Evolutionary conservation across 1,140 invertebrate genomes (phyloP), one percentile per base, ranked within the genome.

Genomic region (Meteorus sp.): DNA sequence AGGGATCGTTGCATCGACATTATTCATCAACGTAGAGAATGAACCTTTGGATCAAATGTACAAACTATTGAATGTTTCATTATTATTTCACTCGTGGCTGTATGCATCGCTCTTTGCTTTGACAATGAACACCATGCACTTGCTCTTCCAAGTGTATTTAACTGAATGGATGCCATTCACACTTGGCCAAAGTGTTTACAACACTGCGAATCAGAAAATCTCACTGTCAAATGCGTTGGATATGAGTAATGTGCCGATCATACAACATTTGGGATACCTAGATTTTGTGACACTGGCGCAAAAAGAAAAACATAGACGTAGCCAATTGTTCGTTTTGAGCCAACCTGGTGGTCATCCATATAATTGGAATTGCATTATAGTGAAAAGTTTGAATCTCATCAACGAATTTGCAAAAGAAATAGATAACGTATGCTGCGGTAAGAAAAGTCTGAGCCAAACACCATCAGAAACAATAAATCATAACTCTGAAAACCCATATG

Each of bases 301-400:
- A 63, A 86, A 81, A 53, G 84, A 86, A 43, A 66, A 72, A 41
- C 1, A 44, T 1, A 81, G 88, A 60, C 82, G 89, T 59, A 59
- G 72, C 33, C 68, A 84, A 50, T 77, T 92, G 17, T 93, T 89
- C 67, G 83, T 83, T 9, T 72, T 93, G 0, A 91, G 89, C 50
- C 84, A 88, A 68, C 90, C 90, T 44, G 88, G 89, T 20, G 87
- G 88, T 45, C 89, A 91, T 74, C 89, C 90, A 1, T 86, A 88
- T 60, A 90, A 89, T 62, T 93, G 90, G 90, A 91, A 88, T 64
- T 81, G 81, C 53, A 69, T 92, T 3, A 76, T 87, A 8, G 80
- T 85, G 61, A 83, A 82, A 63, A 85, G 84, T 69, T 65, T 88
- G 2, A 70, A 67, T 27, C 71, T 86, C 0, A 78, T 91, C 1